Conservation (phyloP, 2,797 vertebrate genomes). For the Enteromius treurensis region DNA sequence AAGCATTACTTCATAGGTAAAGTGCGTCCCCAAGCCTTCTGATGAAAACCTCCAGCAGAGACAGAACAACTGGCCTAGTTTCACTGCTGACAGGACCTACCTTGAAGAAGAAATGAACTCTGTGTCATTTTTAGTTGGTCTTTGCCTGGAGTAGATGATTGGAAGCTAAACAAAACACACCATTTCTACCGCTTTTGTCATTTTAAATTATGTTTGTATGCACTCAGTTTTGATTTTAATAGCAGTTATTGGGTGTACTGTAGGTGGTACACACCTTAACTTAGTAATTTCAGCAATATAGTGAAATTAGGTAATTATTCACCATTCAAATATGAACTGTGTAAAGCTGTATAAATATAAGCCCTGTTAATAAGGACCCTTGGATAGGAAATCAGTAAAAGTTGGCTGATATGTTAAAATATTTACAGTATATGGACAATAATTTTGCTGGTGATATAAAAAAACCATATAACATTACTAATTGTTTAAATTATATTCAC, state of each 20-base stretch:
- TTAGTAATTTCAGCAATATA: constrained; percentile 1
- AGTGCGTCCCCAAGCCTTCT: constrained; percentile 2
- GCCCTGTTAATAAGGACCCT: neutral
- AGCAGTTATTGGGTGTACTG: constrained; percentile 19
- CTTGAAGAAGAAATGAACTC: constrained; percentile 5
- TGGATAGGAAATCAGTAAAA: neutral
- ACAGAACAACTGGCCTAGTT: constrained; percentile 13
- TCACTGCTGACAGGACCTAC: constrained; percentile 14
- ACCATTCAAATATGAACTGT: neutral
- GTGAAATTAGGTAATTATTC: constrained; percentile 9
- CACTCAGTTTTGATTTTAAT: neutral
- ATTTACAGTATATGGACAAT: neutral
- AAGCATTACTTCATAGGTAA: constrained; percentile 15
- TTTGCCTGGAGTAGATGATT: neutral
- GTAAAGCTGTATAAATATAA: neutral
- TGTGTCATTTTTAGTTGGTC: neutral
- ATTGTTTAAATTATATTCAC: neutral
- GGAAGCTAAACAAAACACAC: neutral
- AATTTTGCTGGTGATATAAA: neutral
- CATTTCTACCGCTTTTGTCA: neutral
- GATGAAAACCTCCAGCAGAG: constrained; percentile 33
- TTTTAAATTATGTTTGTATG: neutral
- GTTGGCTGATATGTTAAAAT: neutral
- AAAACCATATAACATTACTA: neutral
- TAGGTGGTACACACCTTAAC: constrained; percentile 66